Conservation (phyloP, 2,888 invertebrate genomes). For the Cheilosia variabilis region DNA sequence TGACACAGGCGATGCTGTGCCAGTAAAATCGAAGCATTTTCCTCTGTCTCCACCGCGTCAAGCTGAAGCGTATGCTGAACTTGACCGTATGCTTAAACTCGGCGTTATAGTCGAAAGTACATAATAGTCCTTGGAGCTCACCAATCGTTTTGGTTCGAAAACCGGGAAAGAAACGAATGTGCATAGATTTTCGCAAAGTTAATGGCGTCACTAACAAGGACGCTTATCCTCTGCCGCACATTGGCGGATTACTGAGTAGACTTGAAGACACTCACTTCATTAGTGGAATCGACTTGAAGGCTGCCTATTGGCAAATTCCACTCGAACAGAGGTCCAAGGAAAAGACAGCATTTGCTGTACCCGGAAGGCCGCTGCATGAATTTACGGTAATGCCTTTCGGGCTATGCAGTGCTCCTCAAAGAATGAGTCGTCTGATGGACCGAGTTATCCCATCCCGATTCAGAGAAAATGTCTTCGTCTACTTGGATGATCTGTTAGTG, state of each 20-base stretch:
- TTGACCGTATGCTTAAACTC: not conserved
- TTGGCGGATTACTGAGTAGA: not conserved
- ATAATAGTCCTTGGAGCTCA: conserved; percentile 76
- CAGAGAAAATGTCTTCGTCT: no score
- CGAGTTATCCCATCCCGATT: no score
- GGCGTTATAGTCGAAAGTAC: not conserved
- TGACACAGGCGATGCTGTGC: no score
- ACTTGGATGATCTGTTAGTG: no score
- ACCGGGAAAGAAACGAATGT: no score
- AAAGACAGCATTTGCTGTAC: no score
- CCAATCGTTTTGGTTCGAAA: conserved; percentile 76
- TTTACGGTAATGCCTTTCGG: no score
- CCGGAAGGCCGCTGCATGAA: no score
- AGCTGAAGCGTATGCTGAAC: not conserved
- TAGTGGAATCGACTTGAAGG: not conserved
- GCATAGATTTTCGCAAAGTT: conserved; percentile 27
- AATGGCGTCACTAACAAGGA: conserved; percentile 37
- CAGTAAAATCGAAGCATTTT: no score
- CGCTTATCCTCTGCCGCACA: not conserved
- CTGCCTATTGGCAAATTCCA: not conserved
- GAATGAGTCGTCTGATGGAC: no score
- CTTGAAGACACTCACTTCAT: not conserved
- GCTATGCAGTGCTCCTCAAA: no score
- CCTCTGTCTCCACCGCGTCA: not conserved
- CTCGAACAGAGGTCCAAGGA: no score